A percentile compares a stretch with the other conserved stretches of the same genome.
Conservation (phyloP, 2,888 invertebrate genomes). For the Rhaphigaster nebulosa region DNA sequence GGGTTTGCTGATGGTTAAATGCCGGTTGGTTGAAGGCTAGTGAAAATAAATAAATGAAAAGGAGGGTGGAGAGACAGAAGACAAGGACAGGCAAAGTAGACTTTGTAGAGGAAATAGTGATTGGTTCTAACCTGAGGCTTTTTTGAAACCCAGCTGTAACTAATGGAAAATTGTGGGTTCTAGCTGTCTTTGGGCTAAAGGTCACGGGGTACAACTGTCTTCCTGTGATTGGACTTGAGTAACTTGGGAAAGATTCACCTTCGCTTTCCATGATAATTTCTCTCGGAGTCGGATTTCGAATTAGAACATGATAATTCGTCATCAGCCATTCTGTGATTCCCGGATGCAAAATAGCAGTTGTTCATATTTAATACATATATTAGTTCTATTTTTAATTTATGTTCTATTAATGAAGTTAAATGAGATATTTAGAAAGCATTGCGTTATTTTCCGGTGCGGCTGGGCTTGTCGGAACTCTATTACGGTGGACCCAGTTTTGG, state of each 20-base stretch:
- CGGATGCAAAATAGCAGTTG: not conserved
- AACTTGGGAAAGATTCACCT: not conserved
- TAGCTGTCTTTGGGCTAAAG: constrained; percentile 3
- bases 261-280: constrained; percentile 5
- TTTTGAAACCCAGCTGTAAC: constrained; percentile 3
- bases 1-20: fast-evolving
- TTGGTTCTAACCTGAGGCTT: constrained; percentile 23
- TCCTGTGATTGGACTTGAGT: not conserved
- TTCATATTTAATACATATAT: not conserved
- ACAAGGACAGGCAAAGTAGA: constrained; percentile 19
- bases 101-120: constrained; percentile 11
- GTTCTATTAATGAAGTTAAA: too few species aligned
- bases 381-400: not conserved
- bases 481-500: too few species aligned
- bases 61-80: not conserved
- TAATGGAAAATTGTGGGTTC: constrained; percentile 41
- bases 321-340: not conserved
- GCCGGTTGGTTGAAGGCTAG: not conserved
- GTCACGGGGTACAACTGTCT: constrained; percentile 25
- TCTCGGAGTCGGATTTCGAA: not conserved
- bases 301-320: not conserved
- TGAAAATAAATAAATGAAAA: not conserved
- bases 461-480: too few species aligned
- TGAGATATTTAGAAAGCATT: too few species aligned
- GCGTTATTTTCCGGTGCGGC: too few species aligned